Conservation (phyloP, 2,888 invertebrate genomes). For the Agonopterix subpropinquella region DNA sequence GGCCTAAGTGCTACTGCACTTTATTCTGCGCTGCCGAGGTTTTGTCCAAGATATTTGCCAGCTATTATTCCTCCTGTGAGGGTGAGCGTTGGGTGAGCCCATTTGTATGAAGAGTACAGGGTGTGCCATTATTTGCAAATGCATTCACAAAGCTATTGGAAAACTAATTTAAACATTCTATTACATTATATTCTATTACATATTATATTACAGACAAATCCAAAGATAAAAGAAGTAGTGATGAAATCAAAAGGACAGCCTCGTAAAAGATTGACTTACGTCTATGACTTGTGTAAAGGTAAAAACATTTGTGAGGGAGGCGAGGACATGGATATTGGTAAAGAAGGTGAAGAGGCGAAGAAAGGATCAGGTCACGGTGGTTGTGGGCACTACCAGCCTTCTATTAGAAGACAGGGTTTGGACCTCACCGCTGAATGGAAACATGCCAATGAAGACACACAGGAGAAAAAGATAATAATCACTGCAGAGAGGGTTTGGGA, state of each 20-base stretch:
- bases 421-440: constrained; percentile 99
- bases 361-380: constrained; percentile 88
- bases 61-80: no score
- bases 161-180: background rate
- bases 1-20: no score
- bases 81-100: no score
- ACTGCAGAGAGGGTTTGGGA: constrained; percentile 98
- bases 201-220: constrained; percentile 85
- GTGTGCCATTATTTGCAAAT: no score
- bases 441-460: constrained; percentile 97
- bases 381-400: constrained; percentile 98
- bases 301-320: constrained; percentile 99
- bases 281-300: constrained; percentile 98
- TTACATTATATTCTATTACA: no score
- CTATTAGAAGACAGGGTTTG: constrained; percentile 90
- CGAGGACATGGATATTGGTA: constrained; percentile 96
- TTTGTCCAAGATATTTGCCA: no score
- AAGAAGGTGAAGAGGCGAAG: constrained; percentile 81
- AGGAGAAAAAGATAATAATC: constrained; percentile 95
- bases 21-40: no score
- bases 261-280: constrained; percentile 93
- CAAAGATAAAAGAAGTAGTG: constrained; percentile 95
- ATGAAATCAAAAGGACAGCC: constrained; percentile 98
- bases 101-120: no score
- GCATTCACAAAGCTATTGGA: no score